These are phyloP conservation scores for Macrotrachela quadricornifera DNA, from an alignment of 1,140 invertebrate species.

Conservation along the genomic window DNA sequence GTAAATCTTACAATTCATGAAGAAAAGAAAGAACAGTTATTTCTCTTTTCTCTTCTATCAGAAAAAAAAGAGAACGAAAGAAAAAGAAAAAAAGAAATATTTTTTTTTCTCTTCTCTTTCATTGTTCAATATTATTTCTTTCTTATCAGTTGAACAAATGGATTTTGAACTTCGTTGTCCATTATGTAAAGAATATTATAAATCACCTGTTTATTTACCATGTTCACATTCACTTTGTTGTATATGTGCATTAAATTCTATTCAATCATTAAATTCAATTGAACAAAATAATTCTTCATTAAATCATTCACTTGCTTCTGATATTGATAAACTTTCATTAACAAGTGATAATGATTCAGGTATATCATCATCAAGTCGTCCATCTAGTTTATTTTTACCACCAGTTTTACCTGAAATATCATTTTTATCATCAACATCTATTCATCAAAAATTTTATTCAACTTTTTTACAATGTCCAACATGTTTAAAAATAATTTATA, in stretches of 20 bases:
- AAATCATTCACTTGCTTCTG: constrained; percentile 37
- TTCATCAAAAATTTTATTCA: constrained; percentile 20
- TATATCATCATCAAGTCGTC: constrained; percentile 53
- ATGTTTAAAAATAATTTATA: constrained; percentile 67
- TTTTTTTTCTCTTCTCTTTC: too few relatives aligned
- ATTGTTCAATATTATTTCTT: too few relatives aligned
- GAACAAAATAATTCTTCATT: constrained; percentile 13
- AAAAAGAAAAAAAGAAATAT: too few relatives aligned
- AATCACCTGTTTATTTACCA: constrained; percentile 33
- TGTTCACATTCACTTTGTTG: constrained; percentile 34
- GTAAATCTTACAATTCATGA: too few relatives aligned
- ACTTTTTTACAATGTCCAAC: constrained; percentile 49
- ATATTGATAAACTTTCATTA: constrained; percentile 79
- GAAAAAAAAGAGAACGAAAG: too few relatives aligned
- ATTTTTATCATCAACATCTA: neutral
- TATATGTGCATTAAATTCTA: too few relatives aligned
- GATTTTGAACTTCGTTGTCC: constrained; percentile 51
- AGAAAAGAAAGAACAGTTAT: too few relatives aligned
- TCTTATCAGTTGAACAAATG: too few relatives aligned
- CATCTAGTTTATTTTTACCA: neutral
- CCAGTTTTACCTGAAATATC: neutral
- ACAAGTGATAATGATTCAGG: constrained; percentile 92
- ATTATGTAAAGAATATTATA: constrained; percentile 47
- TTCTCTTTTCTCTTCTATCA: too few relatives aligned
- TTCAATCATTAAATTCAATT: constrained; percentile 19